These are phyloP conservation scores for Nymphalis urticae DNA, from an alignment of 2,888 invertebrate species.

Conservation along the genomic window DNA sequence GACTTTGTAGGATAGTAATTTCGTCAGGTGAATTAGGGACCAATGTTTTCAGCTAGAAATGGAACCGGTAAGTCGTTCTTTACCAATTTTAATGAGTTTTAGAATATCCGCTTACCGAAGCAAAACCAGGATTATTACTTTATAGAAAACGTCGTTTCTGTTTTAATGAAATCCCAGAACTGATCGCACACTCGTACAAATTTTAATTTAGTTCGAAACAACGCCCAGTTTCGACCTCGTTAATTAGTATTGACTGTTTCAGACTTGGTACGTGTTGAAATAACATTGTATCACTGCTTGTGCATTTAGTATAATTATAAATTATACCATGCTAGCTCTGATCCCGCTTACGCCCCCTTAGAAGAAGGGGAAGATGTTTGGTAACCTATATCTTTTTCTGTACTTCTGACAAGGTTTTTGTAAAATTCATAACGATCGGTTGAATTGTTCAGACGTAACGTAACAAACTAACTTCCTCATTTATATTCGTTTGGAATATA, in stretches of 20 bases:
- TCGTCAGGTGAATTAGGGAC: slow-evolving; percentile 37
- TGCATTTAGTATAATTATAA: not conserved
- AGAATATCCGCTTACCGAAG: slow-evolving; percentile 52
- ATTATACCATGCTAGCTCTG: not conserved
- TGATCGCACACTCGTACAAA: slow-evolving; percentile 39
- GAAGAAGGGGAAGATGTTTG: too few relatives aligned
- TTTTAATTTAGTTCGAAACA: slow-evolving; percentile 39
- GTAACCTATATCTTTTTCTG: too few relatives aligned
- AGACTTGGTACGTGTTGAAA: slow-evolving; percentile 13
- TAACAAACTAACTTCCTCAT: too few relatives aligned
- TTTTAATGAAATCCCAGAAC: slow-evolving; percentile 47
- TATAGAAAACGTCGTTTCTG: slow-evolving; percentile 47
- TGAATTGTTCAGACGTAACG: too few relatives aligned
- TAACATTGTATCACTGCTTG: slow-evolving; percentile 8
- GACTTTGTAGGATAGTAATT: slow-evolving; percentile 30
- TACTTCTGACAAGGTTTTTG: too few relatives aligned
- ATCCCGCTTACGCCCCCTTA: too few relatives aligned
- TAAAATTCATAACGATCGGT: too few relatives aligned
- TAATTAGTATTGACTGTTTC: slow-evolving; percentile 31
- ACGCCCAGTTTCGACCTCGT: slow-evolving; percentile 28
- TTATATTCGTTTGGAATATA: too few relatives aligned
- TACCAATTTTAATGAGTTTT: slow-evolving; percentile 57
- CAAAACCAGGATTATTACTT: slow-evolving; percentile 51
- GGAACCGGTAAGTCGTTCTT: slow-evolving; percentile 39
- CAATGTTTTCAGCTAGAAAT: slow-evolving; percentile 32